Base-by-base conservation (phyloP, 37 sponge, comb jelly and placozoan species). In the Geodia barretti region DNA sequence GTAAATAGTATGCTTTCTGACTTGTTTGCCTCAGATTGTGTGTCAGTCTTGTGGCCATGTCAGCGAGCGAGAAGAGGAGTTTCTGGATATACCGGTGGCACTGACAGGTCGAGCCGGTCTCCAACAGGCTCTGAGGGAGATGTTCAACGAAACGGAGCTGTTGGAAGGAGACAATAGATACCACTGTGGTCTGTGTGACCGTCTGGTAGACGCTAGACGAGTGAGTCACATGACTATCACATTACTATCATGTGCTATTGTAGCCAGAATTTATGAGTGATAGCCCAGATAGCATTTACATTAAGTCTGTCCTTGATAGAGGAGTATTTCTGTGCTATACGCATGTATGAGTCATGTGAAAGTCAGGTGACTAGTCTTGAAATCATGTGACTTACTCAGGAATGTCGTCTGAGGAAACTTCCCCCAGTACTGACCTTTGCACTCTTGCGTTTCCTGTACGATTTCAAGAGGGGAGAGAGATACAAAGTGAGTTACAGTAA, bases 381-480 rank as follows among this genome's bases (percentile, higher is more conserved):
- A 42, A 20, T n/a, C 62, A 74, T 62, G 8, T 65, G 19, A 39
- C 33, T 64, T 21, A 4, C 30, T 0, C 41, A 91, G 88, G 79
- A 88, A 9, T 90, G 86, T 36, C 77, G 74, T 25, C 61, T 96
- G 25, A 61, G 64, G 7, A 87, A 92, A 64, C 81, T 96, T 3
- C 97, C 97, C 41, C 85, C 87, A 14, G 90, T 96, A n/a, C 63
- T 96, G 41, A 89, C 88, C 25, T 81, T 93, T 81, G 85, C 94
- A 64, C 84, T 96, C 72, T 68, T 96, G 80, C 77, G 97, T 38
- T 96, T 96, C 41, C 84, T 88, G 59, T 96, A 93, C 75, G 91
- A 96, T 72, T 93, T 84, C 76, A 73, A 82, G 37, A 93, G 80
- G 38, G 91, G 94, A 74, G 91, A 93, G 39, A 60, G 93, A 68